Evolutionary conservation across 2,797 vertebrate species (phyloP).

Genomic region (Sparidentex hasta): DNA sequence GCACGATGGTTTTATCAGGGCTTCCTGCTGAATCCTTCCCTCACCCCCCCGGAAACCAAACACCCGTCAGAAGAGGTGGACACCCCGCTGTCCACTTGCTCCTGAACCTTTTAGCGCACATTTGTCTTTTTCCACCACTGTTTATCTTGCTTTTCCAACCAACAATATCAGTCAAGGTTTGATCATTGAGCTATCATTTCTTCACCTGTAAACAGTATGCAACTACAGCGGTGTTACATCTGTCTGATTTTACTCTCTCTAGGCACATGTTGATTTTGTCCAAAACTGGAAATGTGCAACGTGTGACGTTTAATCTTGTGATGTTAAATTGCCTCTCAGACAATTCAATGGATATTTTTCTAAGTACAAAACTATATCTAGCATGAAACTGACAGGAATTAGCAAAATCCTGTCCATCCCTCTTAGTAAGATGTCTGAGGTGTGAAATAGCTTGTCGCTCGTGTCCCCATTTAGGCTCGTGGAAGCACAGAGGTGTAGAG

Average conservation of each 20-base stretch:
- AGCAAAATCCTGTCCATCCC: conserved; percentile 66
- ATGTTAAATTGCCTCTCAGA: conserved; percentile 77
- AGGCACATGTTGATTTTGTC: conserved; percentile 80
- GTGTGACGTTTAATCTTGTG: conserved; percentile 76
- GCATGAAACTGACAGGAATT: conserved; percentile 75
- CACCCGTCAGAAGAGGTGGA: conserved; percentile 84
- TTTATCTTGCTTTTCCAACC: conserved; percentile 72
- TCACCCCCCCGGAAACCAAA: conserved; percentile 82
- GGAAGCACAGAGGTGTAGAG: conserved; percentile 45
- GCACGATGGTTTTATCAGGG: conserved; percentile 84
- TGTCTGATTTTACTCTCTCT: conserved; percentile 73
- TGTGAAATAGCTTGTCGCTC: conserved; percentile 59
- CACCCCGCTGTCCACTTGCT: conserved; percentile 84
- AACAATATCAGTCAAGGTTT: conserved; percentile 69
- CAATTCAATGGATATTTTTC: conserved; percentile 76
- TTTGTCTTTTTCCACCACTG: conserved; percentile 74
- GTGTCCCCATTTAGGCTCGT: conserved; percentile 57
- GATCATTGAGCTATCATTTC: conserved; percentile 73
- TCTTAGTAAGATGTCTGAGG: conserved; percentile 63
- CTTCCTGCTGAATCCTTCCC: conserved; percentile 85
- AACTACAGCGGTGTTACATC: conserved; percentile 76
- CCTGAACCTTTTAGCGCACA: conserved; percentile 84
- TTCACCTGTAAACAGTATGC: conserved; percentile 77
- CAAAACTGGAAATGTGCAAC: conserved; percentile 79
- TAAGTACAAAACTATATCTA: conserved; percentile 73